Evolutionary conservation across 2,888 invertebrate species (phyloP).

Genomic region (Drosophila fulvimacula): DNA sequence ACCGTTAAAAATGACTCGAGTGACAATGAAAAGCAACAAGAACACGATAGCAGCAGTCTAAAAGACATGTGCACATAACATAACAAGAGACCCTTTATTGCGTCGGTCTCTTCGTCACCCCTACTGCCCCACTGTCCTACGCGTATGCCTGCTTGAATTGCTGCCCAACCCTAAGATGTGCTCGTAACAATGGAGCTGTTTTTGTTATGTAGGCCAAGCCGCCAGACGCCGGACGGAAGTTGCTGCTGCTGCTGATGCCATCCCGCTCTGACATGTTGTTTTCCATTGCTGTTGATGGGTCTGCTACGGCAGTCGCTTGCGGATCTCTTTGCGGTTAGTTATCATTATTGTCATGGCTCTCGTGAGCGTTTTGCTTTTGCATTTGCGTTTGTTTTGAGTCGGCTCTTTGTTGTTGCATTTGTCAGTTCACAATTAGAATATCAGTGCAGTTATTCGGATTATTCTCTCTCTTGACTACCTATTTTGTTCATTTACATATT

Average conservation of each 20-base stretch:
- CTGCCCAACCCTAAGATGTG: conserved; percentile 4
- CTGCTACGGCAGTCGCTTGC: conserved; percentile 26
- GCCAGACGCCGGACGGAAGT: conserved; percentile 63
- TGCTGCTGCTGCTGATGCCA: conserved; percentile 22
- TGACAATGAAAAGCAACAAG: conserved; percentile 46
- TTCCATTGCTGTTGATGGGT: conserved; percentile 33
- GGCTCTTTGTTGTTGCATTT: conserved; percentile 59
- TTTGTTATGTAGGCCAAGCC: conserved; percentile 73
- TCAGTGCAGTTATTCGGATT: conserved; percentile 46
- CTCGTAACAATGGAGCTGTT: conserved; percentile 53
- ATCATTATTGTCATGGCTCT: conserved; percentile 70
- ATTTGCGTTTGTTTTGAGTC: conserved; percentile 25
- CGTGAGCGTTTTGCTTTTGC: conserved; percentile 46
- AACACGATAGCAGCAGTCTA: conserved; percentile 22
- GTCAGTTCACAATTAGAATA: conserved; percentile 67
- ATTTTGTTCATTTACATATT: background rate
- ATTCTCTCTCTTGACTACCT: background rate
- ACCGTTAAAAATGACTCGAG: conserved; percentile 72
- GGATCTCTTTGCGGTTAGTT: conserved; percentile 70
- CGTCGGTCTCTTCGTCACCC: conserved; percentile 22
- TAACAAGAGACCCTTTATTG: conserved; percentile 53
- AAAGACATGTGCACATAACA: conserved; percentile 52
- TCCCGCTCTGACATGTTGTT: conserved; percentile 48
- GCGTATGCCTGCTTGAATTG: background rate
- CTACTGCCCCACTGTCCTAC: conserved; percentile 7